Evolutionary conservation across 2,888 invertebrate genomes (phyloP).

Genomic region (Pantelozetes paolii): DNA sequence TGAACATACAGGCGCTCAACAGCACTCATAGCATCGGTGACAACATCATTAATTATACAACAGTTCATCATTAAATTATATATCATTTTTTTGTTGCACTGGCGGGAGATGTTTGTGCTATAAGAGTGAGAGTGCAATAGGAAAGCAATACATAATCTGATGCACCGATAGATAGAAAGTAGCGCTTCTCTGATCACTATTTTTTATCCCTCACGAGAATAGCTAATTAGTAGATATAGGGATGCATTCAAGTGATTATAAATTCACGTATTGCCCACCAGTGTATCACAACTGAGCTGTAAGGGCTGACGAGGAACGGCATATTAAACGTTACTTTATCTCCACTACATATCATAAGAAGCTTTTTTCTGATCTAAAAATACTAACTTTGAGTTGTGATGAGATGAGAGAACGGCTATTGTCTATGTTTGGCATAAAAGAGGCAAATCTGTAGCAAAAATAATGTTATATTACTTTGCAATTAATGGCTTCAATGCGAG

Average conservation of each 20-base stretch:
- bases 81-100: slow-evolving; percentile 14
- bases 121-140: background rate
- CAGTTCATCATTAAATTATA: slow-evolving; percentile 22
- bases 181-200: slow-evolving; percentile 14
- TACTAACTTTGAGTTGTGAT: background rate
- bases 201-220: slow-evolving; percentile 16
- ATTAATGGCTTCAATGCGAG: background rate
- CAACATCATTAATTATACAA: slow-evolving; percentile 22
- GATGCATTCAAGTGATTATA: background rate
- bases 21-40: background rate
- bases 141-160: slow-evolving; percentile 10
- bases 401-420: background rate
- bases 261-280: slow-evolving; percentile 2
- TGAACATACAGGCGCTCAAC: background rate
- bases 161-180: slow-evolving; percentile 1
- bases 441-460: background rate
- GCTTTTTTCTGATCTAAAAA: slow-evolving; percentile 4
- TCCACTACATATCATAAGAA: background rate
- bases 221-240: slow-evolving; percentile 21
- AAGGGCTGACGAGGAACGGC: background rate
- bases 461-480: background rate
- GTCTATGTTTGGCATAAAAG: background rate
- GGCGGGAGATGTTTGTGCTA: background rate
- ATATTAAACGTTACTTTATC: background rate
- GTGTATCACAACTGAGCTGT: background rate